Percentiles rank a stretch among this genome's conserved stretches.
phyloP scores from a whole-genome alignment of 2,888 invertebrate genomes.

The Yponomeuta evonymella region DNA sequence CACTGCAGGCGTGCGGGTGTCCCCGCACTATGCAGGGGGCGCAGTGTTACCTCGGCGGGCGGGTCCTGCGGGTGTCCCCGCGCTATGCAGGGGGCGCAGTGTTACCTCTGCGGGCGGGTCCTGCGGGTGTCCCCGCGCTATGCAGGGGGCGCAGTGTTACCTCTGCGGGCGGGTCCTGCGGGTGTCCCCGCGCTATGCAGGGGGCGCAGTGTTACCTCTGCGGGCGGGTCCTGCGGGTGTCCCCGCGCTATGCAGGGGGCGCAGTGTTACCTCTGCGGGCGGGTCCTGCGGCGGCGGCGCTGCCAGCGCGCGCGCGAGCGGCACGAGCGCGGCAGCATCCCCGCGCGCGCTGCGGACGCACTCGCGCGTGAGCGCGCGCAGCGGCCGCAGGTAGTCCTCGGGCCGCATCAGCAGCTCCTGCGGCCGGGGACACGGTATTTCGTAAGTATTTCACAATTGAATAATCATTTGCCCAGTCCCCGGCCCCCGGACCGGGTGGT shows the following conservation, averaged over 20 bases:
- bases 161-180: not conserved
- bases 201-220: not conserved
- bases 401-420: slow-evolving; percentile 89
- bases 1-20: not conserved
- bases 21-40: not conserved
- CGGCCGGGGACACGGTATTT: not conserved
- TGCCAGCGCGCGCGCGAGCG: slow-evolving; percentile 87
- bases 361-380: slow-evolving; percentile 91
- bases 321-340: slow-evolving; percentile 85
- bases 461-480: too few species aligned
- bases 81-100: not conserved
- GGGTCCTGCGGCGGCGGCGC: slow-evolving; percentile 78
- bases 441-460: not conserved
- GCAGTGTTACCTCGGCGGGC: not conserved
- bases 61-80: not conserved
- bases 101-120: not conserved
- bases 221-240: too few species aligned
- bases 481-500: not conserved
- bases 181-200: not conserved
- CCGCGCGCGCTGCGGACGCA: slow-evolving; percentile 89
- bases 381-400: slow-evolving; percentile 92
- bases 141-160: not conserved
- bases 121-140: not conserved
- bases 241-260: too few species aligned
- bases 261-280: slow-evolving; percentile 62